These are phyloP conservation scores for Corythoichthys intestinalis DNA, from an alignment of 2,113 vertebrate genomes.

Conservation along the genomic window DNA sequence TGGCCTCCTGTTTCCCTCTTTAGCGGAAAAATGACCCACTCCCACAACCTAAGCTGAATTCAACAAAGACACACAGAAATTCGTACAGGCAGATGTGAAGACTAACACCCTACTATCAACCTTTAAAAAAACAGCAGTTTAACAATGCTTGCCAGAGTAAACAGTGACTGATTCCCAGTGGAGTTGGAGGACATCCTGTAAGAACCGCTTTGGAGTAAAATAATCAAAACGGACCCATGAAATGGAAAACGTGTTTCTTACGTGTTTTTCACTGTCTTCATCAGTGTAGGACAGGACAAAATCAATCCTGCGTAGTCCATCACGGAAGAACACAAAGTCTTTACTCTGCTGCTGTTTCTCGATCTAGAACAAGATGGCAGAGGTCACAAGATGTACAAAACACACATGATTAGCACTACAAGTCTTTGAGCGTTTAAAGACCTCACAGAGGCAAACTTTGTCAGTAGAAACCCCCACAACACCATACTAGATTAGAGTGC, in stretches of 20 bases:
- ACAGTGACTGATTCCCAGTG: conserved; percentile 14
- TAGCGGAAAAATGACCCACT: no score
- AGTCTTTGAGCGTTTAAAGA: conserved; percentile 9
- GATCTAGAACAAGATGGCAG: conserved; percentile 42
- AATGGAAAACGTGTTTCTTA: conserved; percentile 59
- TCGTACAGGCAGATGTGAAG: conserved; percentile 27
- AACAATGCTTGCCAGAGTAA: neutral
- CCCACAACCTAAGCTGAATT: neutral
- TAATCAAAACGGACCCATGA: neutral
- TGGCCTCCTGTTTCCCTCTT: conserved; percentile 16
- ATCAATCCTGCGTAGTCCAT: conserved; percentile 87
- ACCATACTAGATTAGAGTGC: conserved; percentile 4
- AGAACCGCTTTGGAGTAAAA: conserved; percentile 1
- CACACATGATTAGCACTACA: neutral
- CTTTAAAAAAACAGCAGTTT: conserved; percentile 10
- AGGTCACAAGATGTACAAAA: conserved; percentile 9
- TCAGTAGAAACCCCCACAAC: conserved; percentile 21
- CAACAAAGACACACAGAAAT: neutral
- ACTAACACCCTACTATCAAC: conserved; percentile 30
- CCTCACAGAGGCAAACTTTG: conserved; percentile 6
- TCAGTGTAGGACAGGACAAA: conserved; percentile 92
- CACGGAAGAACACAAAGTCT: conserved; percentile 92
- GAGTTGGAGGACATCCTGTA: conserved; percentile 20
- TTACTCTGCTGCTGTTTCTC: conserved; percentile 68
- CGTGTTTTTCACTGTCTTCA: conserved; percentile 85